Conservation (phyloP, 2,113 vertebrate species). For the Forbesichthys agassizii region DNA sequence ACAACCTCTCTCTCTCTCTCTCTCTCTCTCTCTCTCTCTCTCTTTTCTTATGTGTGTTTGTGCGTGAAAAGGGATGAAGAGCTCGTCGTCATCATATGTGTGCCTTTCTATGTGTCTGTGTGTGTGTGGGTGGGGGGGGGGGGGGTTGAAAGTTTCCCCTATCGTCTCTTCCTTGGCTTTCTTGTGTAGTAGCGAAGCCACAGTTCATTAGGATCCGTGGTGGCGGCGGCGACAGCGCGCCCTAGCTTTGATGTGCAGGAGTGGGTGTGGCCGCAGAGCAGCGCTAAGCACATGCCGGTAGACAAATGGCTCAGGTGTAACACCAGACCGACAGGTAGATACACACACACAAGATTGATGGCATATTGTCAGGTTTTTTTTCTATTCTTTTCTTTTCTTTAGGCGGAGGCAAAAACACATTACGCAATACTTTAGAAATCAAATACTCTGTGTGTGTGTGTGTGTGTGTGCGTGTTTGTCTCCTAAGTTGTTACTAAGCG, state of each 20-base stretch:
- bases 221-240: not conserved
- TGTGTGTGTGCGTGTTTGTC: constrained; percentile 7
- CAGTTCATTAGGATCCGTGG: not conserved
- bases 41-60: not conserved
- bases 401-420: not conserved
- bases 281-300: not conserved
- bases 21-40: not conserved
- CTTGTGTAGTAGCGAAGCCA: not conserved
- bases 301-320: not conserved
- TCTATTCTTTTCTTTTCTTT: not conserved
- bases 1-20: constrained; percentile 1
- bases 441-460: constrained; percentile 3
- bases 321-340: not conserved
- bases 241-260: not conserved
- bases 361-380: not conserved
- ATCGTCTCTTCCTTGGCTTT: not conserved
- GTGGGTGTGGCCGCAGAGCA: not conserved
- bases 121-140: not conserved
- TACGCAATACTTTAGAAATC: no score
- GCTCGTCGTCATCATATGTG: not conserved
- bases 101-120: not conserved
- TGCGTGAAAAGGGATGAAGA: not conserved
- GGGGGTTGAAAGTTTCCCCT: not conserved
- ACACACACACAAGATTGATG: constrained; percentile 5
- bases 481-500: not conserved